Evolutionary conservation across 2,113 vertebrate genomes (phyloP), one percentile per base, ranked within the genome.

Genomic region (Triplophysa rosa): DNA sequence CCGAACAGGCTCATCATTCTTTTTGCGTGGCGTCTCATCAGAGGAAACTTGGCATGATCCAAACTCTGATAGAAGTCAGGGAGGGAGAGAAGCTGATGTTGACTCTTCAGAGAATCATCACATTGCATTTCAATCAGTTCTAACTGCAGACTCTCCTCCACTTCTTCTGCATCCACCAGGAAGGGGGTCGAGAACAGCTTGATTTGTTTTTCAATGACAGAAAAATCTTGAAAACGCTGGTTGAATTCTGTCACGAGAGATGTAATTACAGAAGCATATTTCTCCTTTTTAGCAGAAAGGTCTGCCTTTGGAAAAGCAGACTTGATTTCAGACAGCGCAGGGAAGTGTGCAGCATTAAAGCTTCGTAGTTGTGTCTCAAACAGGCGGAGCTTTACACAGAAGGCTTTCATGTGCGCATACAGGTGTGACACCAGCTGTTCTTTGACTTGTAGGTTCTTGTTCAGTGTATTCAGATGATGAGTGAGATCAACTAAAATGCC

Each of bases 21-120:
- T 84, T 80, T 69, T 58, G 70, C 58, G 9, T 76, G 67, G 14
- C 33, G 23, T 65, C 83, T 82, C 78, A 78, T 80, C 77, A 84
- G 73, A 80, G 79, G 77, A 80, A 85, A 84, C 83, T 58, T 81
- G 45, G 19, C 52, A 40, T 76, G 54, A 69, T 84, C 69, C 26
- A 78, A 84, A 49, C 66, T 69, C 71, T 72, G 37, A 33, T 83
- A 85, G 73, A 80, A 73, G 42, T 84, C 78, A 63, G 82, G 81
- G 17, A 84, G 23, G 52, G 81, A 83, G 24, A 84, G 83, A 54
- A 78, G 83, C 83, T 81, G 78, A 78, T 83, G 81, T 79, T 81
- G 74, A 77, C 17, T 79, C 58, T 85, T 71, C 73, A 84, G 80
- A 83, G 83, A 80, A 80, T 82, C 24, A 82, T 86, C 80, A 68